Evolutionary conservation across 2,888 invertebrate species (phyloP), one percentile per base, ranked within the genome.

Genomic region (Macrophya annulata): DNA sequence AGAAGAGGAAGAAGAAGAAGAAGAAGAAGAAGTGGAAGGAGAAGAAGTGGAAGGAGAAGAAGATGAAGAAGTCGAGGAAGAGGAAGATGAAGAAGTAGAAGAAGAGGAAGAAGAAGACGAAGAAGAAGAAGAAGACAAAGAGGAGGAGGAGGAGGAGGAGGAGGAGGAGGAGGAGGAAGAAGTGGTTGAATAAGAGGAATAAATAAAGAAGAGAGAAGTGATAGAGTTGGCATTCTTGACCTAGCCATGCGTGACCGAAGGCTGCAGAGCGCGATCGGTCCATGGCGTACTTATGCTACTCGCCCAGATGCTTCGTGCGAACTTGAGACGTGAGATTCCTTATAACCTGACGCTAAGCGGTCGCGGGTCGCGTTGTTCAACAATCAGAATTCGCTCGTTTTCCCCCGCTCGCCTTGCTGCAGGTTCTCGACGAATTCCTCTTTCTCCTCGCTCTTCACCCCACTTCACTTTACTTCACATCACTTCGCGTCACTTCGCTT

Each of bases 161-260:
- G 17, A 9, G 31, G 37, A n/a, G 21, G 25, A 31, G 17, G 21
- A n/a, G 3, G 43, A 72, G 21, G 43, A 51, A 77, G 59, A 45
- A 45, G 51, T 45, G 72, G 72, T 72, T 37, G 37, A 72, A 43
- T 17, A 72, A 43, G 21, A 62, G 25, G 62, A 62, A 62, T 8
- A 62, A 12, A 62, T 59, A 59, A 12, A 81, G 25, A 31, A 48
- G 83, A 83, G 68, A 83, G 83, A 83, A 68, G 83, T 83, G 83
- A 83, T 83, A 83, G 83, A 83, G 83, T 48, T 83, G 83, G 83
- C 83, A 83, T 85, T 79, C 65, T 51, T 77, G 74, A 77, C 85
- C 77, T 85, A 85, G 85, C 85, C 65, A 79, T 85, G 77, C 85
- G 77, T 85, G 77, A 85, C 76, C 76, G 85, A 79, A 40, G 85